Percentiles rank a stretch among this genome's conserved stretches.
Conservation (phyloP, 2,113 vertebrate genomes). For the Ameiurus melas region DNA sequence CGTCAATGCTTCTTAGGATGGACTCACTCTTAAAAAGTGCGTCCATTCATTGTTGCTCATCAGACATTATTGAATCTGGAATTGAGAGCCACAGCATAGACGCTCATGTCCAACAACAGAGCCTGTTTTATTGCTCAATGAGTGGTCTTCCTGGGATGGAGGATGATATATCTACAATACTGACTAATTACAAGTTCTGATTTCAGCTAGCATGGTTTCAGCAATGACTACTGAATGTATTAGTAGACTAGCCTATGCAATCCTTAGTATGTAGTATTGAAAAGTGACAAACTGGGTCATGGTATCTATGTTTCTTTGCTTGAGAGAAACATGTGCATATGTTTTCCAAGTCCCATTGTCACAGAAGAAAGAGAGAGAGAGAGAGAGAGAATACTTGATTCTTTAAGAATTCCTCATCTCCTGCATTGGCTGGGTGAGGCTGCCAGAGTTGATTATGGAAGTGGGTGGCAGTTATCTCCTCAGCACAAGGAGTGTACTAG, state of each 20-base stretch:
- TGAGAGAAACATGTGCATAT: neutral
- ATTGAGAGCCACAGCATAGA: neutral
- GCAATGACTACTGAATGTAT: neutral
- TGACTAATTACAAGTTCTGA: neutral
- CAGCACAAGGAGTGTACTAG: slow-evolving; percentile 60
- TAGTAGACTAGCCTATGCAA: neutral
- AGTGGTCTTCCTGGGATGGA: neutral
- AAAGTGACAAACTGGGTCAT: neutral
- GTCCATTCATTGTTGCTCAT: neutral
- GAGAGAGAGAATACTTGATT: neutral
- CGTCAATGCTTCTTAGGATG: neutral
- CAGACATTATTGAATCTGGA: neutral
- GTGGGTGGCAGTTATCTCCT: slow-evolving; percentile 65
- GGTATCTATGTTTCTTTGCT: neutral
- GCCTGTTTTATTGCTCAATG: neutral
- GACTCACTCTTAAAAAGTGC: neutral
- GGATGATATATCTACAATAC: neutral
- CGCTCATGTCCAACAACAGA: neutral
- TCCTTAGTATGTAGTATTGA: neutral
- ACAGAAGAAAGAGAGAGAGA: neutral
- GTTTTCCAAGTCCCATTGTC: neutral
- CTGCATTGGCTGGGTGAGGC: slow-evolving; percentile 13
- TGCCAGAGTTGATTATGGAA: slow-evolving; percentile 65
- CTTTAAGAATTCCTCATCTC: neutral
- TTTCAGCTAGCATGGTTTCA: neutral